Base-by-base conservation (phyloP, 2,113 vertebrate genomes). In the Grallaria varia region DNA sequence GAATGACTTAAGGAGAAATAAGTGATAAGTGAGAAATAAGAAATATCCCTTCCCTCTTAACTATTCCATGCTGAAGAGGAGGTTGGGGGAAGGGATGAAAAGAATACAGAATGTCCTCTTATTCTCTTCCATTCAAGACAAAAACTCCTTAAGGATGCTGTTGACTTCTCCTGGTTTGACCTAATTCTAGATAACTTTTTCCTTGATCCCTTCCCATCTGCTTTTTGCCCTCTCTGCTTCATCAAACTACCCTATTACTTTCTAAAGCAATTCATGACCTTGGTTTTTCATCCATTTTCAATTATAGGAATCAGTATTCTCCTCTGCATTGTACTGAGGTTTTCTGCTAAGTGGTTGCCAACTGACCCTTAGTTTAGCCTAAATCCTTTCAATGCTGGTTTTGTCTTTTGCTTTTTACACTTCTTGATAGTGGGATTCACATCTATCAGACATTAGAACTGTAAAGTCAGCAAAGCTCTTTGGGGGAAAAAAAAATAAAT, bases 241-340 rank as follows among this genome's bases (percentile, higher is more conserved):
- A 81, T 92, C 64, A 84, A 31, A 77, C 33, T 80, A 77, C 23
- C 12, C 8, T 77, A 86, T 80, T 92, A 86, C 42, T 80, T 90
- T 89, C 83, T 59, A 92, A 93, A 93, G 33, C 17, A 71, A 83
- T 90, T 80, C 10, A 24, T 31, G 49, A 47, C 52, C 52, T 90
- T 92, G 56, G 6, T n/a, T 93, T 91, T 88, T 86, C 55, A 83
- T 68, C 39, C 35, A 90, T 92, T 96, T 96, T 94, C 95, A 63
- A 13, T 93, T 95, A 81, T 14, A 82, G 31, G 56, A 69, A 86
- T 93, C 44, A 3, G 72, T 95, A 88, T 83, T 94, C 59, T 86
- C 40, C 30, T 74, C 68, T 86, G 31, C 30, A 67, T 84, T 88
- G 14, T n/a, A 84, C 64, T 66, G 30, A 94, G n/a, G 20, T 56